Evolutionary conservation across 2,113 vertebrate species (phyloP), one percentile per base, ranked within the genome.

Genomic region (Oncorhynchus nerka): DNA sequence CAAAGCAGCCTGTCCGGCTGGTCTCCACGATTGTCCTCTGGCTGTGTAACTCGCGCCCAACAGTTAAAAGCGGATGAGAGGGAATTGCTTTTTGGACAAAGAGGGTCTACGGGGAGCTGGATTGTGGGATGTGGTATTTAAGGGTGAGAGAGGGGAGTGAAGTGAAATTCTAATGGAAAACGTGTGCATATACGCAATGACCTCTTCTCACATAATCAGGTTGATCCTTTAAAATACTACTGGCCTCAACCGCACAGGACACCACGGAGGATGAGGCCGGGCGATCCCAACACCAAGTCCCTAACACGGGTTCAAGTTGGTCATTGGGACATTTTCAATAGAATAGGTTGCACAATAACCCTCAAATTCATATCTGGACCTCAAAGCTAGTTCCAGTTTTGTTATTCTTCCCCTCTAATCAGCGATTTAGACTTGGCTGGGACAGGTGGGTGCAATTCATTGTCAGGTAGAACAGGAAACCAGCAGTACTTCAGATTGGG

Each of bases 1-100:
- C 72, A 62, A 9, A 24, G n/a, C n/a, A 62, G 59, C n/a, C 59
- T 9, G 59, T 62, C 59, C 59, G 24, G 20, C 76, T 48, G 30
- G 57, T 68, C 73, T 57, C 74, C 28, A 49, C 75, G 73, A 76
- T 80, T 84, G 78, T 84, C 74, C 79, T 75, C 61, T 74, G 66
- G 74, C 74, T 77, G 79, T 69, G 77, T 77, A 79, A 77, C 77
- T 69, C 71, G 75, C 70, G 8, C 80, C 72, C 78, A 22, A 61
- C 75, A 71, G 78, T 78, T 75, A 80, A 19, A 22, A 70, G 34
- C 19, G 39, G 68, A 70, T 49, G 39, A 70, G 39, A 70, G 68
- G 20, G 68, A 49, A 26, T 15, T 67, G 22, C 13, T 49, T 45
- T n/a, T 15, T 5, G 39, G 45, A 70, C 68, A 70, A 70, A 15